These are phyloP conservation scores for Slavum lentiscoides DNA, from an alignment of 2,888 invertebrate species.

Conservation along the genomic window DNA sequence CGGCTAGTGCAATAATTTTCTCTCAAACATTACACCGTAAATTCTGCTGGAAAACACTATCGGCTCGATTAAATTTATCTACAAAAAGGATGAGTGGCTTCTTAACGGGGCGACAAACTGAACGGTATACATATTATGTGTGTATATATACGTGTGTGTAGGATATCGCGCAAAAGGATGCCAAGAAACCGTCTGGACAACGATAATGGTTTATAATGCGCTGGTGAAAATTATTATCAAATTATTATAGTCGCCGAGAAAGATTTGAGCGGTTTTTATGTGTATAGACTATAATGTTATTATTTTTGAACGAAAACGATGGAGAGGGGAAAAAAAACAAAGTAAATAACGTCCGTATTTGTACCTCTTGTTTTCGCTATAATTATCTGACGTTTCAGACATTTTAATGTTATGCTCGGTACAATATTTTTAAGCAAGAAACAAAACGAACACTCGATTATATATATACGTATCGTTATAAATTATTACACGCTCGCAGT, in stretches of 20 bases:
- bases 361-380: no score
- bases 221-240: constrained; percentile 2
- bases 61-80: no score
- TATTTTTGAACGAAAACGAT: constrained; percentile 10
- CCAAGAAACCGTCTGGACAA: constrained; percentile 34
- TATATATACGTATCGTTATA: neutral
- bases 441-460: neutral
- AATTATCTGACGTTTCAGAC: no score
- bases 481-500: no score
- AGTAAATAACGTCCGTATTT: neutral
- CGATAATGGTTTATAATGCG: constrained; percentile 12
- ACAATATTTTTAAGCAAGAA: neutral
- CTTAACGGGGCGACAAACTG: constrained; percentile 3
- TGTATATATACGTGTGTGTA: neutral
- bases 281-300: neutral
- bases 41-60: no score
- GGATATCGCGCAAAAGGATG: constrained; percentile 36
- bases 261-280: constrained; percentile 18
- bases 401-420: neutral
- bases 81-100: neutral
- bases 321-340: neutral
- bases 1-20: no score
- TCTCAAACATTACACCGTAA: no score
- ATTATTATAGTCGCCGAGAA: constrained; percentile 1
- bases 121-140: neutral